Percentiles rank a stretch among this genome's conserved stretches.
phyloP scores from a whole-genome alignment of 2,113 vertebrate genomes.

The Cyprinodon variegatus region DNA sequence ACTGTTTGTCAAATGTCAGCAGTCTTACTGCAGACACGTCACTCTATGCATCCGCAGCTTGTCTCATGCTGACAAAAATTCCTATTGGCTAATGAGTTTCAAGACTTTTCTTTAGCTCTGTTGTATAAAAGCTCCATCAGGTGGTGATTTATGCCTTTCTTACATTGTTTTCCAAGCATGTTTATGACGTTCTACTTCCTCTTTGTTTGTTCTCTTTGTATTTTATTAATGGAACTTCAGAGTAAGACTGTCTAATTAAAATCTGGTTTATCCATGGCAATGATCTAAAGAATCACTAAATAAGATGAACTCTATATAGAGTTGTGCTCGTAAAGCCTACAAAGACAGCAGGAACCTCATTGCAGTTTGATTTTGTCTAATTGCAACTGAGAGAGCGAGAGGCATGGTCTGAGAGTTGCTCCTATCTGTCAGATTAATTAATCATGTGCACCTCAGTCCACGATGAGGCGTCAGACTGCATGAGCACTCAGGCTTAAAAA shows the following conservation, averaged over 20 bases:
- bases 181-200: too few species aligned
- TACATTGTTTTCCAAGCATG: too few species aligned
- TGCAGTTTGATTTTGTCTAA: slow-evolving; percentile 31
- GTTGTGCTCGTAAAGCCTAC: neutral
- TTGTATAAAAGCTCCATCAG: too few species aligned
- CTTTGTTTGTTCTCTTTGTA: too few species aligned
- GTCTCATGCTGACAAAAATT: neutral
- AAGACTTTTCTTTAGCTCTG: too few species aligned
- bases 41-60: neutral
- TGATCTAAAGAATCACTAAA: too few species aligned
- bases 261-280: too few species aligned
- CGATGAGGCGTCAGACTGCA: slow-evolving; percentile 36
- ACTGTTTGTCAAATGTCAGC: neutral
- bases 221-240: too few species aligned
- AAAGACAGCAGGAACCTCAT: slow-evolving; percentile 33
- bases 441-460: slow-evolving; percentile 45
- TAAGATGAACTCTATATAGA: too few species aligned
- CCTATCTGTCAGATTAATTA: slow-evolving; percentile 70
- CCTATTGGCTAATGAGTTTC: neutral
- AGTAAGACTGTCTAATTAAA: too few species aligned
- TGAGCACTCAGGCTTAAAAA: slow-evolving; percentile 52
- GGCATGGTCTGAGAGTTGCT: slow-evolving; percentile 21
- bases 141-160: too few species aligned
- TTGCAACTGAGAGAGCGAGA: slow-evolving; percentile 16
- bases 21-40: neutral